Evolutionary conservation across 2,888 invertebrate species (phyloP).

Genomic region (Drosophila neonasuta): DNA sequence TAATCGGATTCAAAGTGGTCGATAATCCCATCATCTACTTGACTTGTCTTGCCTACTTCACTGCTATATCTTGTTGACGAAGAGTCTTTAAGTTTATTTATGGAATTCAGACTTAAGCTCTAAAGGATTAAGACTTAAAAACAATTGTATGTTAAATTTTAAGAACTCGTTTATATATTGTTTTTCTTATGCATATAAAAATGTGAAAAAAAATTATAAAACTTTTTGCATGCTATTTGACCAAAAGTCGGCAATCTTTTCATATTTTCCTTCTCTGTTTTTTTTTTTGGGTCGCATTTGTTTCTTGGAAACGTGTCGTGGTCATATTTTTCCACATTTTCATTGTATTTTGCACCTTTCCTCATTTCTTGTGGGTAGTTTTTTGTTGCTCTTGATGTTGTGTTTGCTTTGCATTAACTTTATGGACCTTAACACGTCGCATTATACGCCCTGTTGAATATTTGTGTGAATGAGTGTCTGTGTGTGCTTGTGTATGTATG

Average conservation of each 20-base stretch:
- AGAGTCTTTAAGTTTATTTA: constrained; percentile 9
- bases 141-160: not conserved
- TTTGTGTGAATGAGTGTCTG: constrained; percentile 10
- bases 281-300: constrained; percentile 25
- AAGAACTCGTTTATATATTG: constrained; percentile 1
- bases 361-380: constrained; percentile 22
- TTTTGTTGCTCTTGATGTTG: constrained; percentile 16
- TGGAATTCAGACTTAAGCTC: constrained; percentile 3
- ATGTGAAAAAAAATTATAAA: constrained; percentile 1
- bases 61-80: not conserved
- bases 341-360: constrained; percentile 22
- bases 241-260: constrained; percentile 7
- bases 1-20: not conserved
- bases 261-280: not conserved
- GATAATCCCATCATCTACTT: constrained; percentile 7
- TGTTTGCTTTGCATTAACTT: constrained; percentile 70
- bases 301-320: constrained; percentile 27
- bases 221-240: constrained; percentile 5
- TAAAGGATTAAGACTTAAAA: constrained; percentile 5
- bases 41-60: constrained; percentile 1
- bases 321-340: constrained; percentile 28
- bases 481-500: constrained; percentile 28
- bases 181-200: not conserved
- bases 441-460: constrained; percentile 51
- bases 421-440: constrained; percentile 64